phyloP scores from a whole-genome alignment of 1,140 invertebrate genomes.

The Riptortus pedestris region DNA sequence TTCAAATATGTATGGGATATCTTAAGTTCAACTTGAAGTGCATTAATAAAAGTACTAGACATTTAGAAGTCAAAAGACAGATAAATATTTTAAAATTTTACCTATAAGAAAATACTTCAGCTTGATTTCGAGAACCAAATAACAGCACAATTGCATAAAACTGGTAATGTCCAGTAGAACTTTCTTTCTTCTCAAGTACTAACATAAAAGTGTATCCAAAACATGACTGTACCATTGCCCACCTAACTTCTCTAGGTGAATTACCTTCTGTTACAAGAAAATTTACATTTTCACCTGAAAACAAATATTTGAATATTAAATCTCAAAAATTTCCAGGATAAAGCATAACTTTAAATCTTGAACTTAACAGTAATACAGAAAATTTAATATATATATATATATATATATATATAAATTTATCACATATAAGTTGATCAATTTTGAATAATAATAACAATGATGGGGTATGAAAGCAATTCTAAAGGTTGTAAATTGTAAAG shows the following conservation, averaged over 20 bases:
- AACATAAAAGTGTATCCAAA: conserved; percentile 99
- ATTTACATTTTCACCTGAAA: conserved; percentile 87
- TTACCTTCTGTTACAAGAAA: conserved; percentile 99
- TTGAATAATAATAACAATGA: no score
- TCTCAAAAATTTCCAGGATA: no score
- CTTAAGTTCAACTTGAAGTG: not conserved
- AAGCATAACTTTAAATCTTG: no score
- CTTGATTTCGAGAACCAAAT: conserved; percentile 96
- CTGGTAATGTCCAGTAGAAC: conserved; percentile 93
- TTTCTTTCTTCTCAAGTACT: conserved; percentile 97
- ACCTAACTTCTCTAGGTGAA: conserved; percentile 96
- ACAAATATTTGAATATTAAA: conserved; percentile 22
- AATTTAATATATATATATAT: no score
- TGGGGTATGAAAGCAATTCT: no score
- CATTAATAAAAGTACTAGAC: not conserved
- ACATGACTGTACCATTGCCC: conserved; percentile 99
- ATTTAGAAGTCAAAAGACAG: not conserved
- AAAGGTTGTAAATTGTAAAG: no score
- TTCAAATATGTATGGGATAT: no score
- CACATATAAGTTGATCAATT: no score
- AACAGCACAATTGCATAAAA: conserved; percentile 99
- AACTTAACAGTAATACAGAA: no score
- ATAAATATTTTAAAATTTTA: conserved; percentile 35
- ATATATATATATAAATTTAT: no score
- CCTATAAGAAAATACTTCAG: conserved; percentile 97